phyloP scores from a whole-genome alignment of 2,888 invertebrate genomes.

The Meloe dianella region DNA sequence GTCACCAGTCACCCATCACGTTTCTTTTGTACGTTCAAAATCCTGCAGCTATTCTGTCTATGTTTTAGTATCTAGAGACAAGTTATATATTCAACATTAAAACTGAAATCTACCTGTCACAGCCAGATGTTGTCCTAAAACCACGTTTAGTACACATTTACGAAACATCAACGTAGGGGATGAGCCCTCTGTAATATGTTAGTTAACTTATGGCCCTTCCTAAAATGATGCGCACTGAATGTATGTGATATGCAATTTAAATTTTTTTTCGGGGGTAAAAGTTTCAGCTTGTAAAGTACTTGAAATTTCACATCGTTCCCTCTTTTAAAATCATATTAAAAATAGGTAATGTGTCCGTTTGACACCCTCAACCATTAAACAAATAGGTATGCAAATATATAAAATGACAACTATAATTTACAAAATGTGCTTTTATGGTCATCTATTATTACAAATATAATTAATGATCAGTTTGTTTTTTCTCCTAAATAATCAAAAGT shows the following conservation, averaged over 20 bases:
- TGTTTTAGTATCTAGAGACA: constrained; percentile 3
- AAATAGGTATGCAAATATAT: constrained; percentile 3
- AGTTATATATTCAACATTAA: not conserved
- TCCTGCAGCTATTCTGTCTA: not conserved
- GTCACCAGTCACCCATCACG: not conserved
- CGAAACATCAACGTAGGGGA: constrained; percentile 19
- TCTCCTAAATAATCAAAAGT: not conserved
- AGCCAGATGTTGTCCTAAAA: constrained; percentile 14
- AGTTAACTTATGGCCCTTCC: constrained; percentile 18
- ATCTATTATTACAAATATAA: constrained; percentile 7
- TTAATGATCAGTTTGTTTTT: not conserved
- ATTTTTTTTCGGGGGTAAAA: not conserved
- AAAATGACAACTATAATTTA: constrained; percentile 6
- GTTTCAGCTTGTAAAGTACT: not conserved
- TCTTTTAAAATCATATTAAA: not conserved
- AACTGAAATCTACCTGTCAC: constrained; percentile 15
- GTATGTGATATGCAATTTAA: constrained; percentile 20
- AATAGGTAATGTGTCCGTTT: not conserved
- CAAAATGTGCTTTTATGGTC: not conserved
- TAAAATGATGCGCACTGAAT: constrained; percentile 15
- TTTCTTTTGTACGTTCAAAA: not conserved
- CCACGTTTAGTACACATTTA: constrained; percentile 17
- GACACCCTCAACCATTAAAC: constrained; percentile 3
- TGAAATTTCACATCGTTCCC: not conserved
- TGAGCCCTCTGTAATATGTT: constrained; percentile 11